Evolutionary conservation across 2,113 vertebrate species (phyloP).

Genomic region (Gymnorhina tibicen): DNA sequence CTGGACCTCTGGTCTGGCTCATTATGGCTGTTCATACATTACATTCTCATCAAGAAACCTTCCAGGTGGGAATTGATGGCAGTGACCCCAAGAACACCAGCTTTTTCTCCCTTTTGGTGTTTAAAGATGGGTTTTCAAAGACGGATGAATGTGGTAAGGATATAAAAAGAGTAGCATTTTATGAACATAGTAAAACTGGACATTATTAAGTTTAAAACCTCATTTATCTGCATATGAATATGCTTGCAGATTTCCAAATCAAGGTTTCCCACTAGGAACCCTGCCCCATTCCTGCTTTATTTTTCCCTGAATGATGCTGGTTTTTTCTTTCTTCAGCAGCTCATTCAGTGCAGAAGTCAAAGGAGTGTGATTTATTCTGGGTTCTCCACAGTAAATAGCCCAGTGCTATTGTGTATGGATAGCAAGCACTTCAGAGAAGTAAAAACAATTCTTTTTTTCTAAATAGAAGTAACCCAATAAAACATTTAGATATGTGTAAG

Average conservation of each 20-base stretch:
- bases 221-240: not conserved
- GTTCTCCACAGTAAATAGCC: not conserved
- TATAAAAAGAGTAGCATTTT: not conserved
- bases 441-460: not conserved
- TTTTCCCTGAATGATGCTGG: not conserved
- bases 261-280: not conserved
- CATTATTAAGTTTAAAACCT: not conserved
- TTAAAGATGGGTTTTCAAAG: conserved; percentile 9
- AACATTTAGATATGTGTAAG: not conserved
- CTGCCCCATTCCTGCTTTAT: not conserved
- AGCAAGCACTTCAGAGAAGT: not conserved
- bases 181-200: not conserved
- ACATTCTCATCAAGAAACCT: not conserved
- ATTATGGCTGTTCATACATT: not conserved
- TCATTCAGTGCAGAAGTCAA: not conserved
- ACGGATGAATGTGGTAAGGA: not conserved
- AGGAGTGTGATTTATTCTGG: not conserved
- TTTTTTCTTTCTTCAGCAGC: not conserved
- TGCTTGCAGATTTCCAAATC: not conserved
- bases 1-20: not conserved
- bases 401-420: not conserved
- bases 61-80: not conserved
- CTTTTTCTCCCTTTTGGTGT: not conserved
- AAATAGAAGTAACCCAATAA: not conserved
- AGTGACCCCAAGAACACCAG: not conserved